A percentile compares a stretch with the other conserved stretches of the same genome.
phyloP scores from a whole-genome alignment of 2,113 vertebrate genomes.

The Lepidothrix coronata region DNA sequence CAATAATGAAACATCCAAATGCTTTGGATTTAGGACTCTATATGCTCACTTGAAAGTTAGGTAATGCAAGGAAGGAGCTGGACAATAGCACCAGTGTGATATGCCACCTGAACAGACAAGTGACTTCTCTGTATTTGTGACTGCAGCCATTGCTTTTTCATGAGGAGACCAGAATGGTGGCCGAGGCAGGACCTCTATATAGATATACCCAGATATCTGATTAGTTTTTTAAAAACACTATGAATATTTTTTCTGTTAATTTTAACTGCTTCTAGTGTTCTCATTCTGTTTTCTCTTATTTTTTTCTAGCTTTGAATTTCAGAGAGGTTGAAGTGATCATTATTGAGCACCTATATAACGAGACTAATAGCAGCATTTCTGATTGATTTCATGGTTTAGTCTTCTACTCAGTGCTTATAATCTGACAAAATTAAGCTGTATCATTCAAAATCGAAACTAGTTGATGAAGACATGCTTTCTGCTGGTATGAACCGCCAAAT shows the following conservation, averaged over 20 bases:
- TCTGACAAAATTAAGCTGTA: not conserved
- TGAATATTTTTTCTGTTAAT: not conserved
- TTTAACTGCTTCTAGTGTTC: not conserved
- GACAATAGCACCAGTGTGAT: not conserved
- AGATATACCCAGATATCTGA: not conserved
- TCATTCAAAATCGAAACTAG: not conserved
- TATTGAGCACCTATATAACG: not conserved
- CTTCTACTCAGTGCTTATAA: not conserved
- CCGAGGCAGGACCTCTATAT: not conserved
- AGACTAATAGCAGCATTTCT: not conserved
- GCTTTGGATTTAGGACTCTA: not conserved
- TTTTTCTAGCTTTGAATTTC: not conserved
- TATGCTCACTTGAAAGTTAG: not conserved
- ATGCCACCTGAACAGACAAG: not conserved
- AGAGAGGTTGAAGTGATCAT: not conserved
- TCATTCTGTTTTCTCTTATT: not conserved
- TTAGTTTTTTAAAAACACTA: not conserved
- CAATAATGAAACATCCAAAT: not conserved
- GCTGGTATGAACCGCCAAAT: not conserved
- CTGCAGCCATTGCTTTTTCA: not conserved
- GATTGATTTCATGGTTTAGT: not conserved
- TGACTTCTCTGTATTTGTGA: not conserved
- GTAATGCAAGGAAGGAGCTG: not conserved
- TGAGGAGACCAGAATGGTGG: not conserved
- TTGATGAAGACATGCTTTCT: not conserved